Percentiles rank a stretch among this genome's conserved stretches.
These are phyloP conservation scores for Drosophila paulistorum DNA, from an alignment of 1,140 invertebrate genomes.

Conservation along the genomic window DNA sequence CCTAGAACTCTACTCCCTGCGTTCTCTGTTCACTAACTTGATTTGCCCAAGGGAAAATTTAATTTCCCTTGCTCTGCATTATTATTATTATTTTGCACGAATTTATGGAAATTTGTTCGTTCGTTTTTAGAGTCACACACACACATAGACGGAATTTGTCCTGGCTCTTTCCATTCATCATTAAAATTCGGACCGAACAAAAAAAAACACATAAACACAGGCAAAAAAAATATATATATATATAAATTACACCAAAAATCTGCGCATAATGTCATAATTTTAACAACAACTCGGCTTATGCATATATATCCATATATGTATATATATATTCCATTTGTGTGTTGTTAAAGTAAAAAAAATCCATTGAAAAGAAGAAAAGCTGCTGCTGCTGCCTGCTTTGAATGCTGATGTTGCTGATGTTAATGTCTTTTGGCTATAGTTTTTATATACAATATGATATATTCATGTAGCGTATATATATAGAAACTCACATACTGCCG, in stretches of 20 bases:
- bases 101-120: conserved; percentile 61
- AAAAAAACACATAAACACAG: conserved; percentile 36
- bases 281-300: conserved; percentile 13
- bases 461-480: conserved; percentile 5
- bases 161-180: conserved; percentile 56
- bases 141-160: conserved; percentile 31
- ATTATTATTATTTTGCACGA: conserved; percentile 51
- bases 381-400: not conserved
- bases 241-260: conserved; percentile 40
- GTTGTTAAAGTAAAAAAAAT: conserved; percentile 13
- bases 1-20: conserved; percentile 1
- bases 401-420: conserved; percentile 3
- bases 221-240: not conserved
- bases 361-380: conserved; percentile 14
- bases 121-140: conserved; percentile 2
- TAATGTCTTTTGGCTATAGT: conserved; percentile 12
- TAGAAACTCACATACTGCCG: not conserved
- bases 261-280: conserved; percentile 56
- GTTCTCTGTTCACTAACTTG: not conserved
- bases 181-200: conserved; percentile 50
- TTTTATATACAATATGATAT: conserved; percentile 3
- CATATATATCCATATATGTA: conserved; percentile 11
- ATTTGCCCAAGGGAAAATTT: conserved; percentile 33
- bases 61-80: conserved; percentile 55
- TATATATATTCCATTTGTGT: conserved; percentile 12